Evolutionary conservation across 2,888 invertebrate species (phyloP).

Genomic region (Malthinus flaveolus): DNA sequence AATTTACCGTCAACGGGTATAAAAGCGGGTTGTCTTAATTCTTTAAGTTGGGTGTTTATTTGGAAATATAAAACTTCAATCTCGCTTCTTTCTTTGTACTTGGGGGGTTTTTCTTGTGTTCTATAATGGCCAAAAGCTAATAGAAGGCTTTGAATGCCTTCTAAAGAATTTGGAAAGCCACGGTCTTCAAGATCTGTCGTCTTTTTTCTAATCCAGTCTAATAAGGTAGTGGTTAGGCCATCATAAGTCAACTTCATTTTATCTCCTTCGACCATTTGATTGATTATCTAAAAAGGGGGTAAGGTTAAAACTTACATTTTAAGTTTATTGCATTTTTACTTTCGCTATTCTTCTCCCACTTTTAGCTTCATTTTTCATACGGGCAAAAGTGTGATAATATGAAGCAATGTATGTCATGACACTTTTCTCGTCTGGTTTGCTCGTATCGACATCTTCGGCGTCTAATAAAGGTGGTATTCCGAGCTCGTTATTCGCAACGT

Average conservation of each 20-base stretch:
- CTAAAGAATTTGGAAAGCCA: slow-evolving; percentile 90
- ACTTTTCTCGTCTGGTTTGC: slow-evolving; percentile 95
- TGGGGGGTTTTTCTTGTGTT: slow-evolving; percentile 97
- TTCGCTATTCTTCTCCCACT: slow-evolving; percentile 97
- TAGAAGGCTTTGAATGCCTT: slow-evolving; percentile 90
- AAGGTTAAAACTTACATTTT: neutral
- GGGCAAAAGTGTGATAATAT: slow-evolving; percentile 98
- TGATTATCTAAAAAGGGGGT: slow-evolving; percentile 80
- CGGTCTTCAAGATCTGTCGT: slow-evolving; percentile 81
- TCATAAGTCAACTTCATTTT: slow-evolving; percentile 90
- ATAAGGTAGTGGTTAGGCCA: slow-evolving; percentile 76
- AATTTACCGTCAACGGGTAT: slow-evolving; percentile 86
- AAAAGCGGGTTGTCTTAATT: slow-evolving; percentile 87
- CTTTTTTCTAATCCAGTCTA: slow-evolving; percentile 93
- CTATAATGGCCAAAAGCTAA: slow-evolving; percentile 92
- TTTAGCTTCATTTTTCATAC: slow-evolving; percentile 98
- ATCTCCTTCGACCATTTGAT: slow-evolving; percentile 94
- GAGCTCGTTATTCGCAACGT: slow-evolving; percentile 88
- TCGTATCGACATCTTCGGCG: slow-evolving; percentile 95
- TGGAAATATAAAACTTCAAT: slow-evolving; percentile 95
- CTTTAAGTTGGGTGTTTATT: slow-evolving; percentile 94
- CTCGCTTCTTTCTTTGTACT: slow-evolving; percentile 95
- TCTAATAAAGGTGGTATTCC: slow-evolving; percentile 93
- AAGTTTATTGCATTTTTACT: slow-evolving; percentile 59
- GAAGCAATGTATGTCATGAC: slow-evolving; percentile 99